These are phyloP conservation scores for Danio tinwini DNA, from an alignment of 2,797 vertebrate species.

Conservation along the genomic window DNA sequence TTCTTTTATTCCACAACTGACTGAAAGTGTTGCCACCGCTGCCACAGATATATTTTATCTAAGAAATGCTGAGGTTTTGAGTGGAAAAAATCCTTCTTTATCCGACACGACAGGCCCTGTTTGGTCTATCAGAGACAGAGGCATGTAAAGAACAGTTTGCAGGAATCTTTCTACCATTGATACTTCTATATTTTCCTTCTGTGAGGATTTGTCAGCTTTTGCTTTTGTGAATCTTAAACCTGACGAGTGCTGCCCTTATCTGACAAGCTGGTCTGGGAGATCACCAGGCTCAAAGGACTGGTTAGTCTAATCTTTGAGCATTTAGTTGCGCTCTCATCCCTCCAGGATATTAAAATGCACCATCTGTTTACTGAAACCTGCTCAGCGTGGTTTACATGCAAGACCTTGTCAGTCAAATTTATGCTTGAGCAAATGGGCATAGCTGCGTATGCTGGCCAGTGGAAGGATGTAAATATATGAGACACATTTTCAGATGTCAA, in stretches of 20 bases:
- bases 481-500: not conserved
- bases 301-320: constrained; percentile 60
- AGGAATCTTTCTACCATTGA: constrained; percentile 67
- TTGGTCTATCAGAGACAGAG: constrained; percentile 69
- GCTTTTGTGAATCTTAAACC: constrained; percentile 67
- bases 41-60: constrained; percentile 36
- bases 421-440: constrained; percentile 28
- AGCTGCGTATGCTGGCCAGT: not conserved
- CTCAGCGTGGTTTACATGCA: constrained; percentile 42
- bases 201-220: constrained; percentile 69
- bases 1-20: not conserved
- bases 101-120: constrained; percentile 68
- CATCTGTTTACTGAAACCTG: constrained; percentile 47
- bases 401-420: constrained; percentile 49
- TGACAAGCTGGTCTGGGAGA: constrained; percentile 50
- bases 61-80: constrained; percentile 39
- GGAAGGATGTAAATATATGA: not conserved
- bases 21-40: constrained; percentile 42
- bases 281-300: constrained; percentile 51
- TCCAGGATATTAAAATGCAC: constrained; percentile 43
- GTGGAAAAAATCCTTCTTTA: constrained; percentile 67
- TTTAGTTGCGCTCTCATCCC: constrained; percentile 36
- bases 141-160: constrained; percentile 55
- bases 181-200: constrained; percentile 66
- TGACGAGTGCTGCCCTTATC: constrained; percentile 71